Evolutionary conservation across 2,888 invertebrate species (phyloP).

Genomic region (Lordiphosa fenestrarum): DNA sequence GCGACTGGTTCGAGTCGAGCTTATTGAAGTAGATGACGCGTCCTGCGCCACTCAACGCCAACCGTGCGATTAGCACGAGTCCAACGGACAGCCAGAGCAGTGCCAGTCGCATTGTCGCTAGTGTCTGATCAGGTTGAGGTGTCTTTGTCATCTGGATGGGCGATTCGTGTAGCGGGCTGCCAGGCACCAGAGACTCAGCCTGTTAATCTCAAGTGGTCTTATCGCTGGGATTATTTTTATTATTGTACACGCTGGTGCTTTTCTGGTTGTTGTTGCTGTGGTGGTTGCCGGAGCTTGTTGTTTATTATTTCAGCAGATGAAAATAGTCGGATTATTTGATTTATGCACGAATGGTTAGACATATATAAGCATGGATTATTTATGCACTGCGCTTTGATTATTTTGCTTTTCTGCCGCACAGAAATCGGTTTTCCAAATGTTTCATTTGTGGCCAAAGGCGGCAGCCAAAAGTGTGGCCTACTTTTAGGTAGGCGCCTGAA

Average conservation of each 20-base stretch:
- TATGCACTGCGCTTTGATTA: too few species aligned
- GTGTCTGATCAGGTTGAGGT: conserved; percentile 7
- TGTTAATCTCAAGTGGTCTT: conserved; percentile 1
- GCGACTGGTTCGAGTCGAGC: conserved; percentile 27
- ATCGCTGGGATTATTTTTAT: too few species aligned
- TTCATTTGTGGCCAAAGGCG: not conserved
- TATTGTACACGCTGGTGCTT: too few species aligned
- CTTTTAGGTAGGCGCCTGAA: not conserved
- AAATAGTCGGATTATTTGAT: too few species aligned
- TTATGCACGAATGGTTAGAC: too few species aligned
- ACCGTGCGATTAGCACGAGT: conserved; percentile 6
- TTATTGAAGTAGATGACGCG: conserved; percentile 55
- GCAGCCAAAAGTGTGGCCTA: conserved; percentile 3
- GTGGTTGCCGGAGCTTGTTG: too few species aligned
- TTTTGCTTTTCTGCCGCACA: too few species aligned
- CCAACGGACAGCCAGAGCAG: conserved; percentile 16
- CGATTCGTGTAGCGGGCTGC: not conserved
- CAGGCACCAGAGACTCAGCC: conserved; percentile 17
- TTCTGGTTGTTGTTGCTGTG: too few species aligned
- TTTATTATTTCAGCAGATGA: too few species aligned
- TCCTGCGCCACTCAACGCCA: conserved; percentile 5
- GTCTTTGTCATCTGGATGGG: conserved; percentile 11
- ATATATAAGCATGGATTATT: too few species aligned
- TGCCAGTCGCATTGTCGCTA: conserved; percentile 26
- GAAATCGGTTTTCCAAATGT: too few species aligned